Base-by-base conservation (phyloP, 2,888 invertebrate species). In the Pimpla rufipes region DNA sequence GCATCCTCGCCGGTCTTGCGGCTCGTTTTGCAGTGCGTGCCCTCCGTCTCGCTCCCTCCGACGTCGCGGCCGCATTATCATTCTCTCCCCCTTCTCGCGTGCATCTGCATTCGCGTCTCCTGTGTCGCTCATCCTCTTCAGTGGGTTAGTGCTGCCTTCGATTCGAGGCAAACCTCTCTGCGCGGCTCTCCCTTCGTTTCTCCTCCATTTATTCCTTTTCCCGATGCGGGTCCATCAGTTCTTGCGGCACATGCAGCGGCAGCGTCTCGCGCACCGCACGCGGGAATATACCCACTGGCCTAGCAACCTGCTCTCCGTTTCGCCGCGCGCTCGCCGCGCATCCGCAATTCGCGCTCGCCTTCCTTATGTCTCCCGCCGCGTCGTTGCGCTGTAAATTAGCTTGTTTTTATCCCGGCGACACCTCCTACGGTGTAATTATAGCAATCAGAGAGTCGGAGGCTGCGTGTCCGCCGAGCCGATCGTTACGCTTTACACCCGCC, bases 201-300 rank as follows among this genome's bases (percentile, higher is more conserved):
- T 80, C 75, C 75, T 83, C 81, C 86, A 84, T 87, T 88, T 88
- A 85, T 88, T 85, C 81, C 74, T 82, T 85, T 84, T 78, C 85
- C 86, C 68, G 83, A 90, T 90, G 89, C 90, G 90, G 90, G 90
- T 86, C 86, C 86, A 83, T 84, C 80, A 66, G 62, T 45, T 77
- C 68, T 62, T 67, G 52, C 40, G 35, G 70, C 66, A 66, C 64
- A 45, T 47, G 77, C 57, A 8, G 68, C 29, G 5, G 67, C 57
- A 52, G 45, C 52, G 42, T 42, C 35, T n/a, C 47, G 50, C 59
- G 37, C 57, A 21, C 21, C 6, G 5, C 40, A n/a, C n/a, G n/a
- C n/a, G n/a, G 35, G 16, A 55, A n/a, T n/a, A n/a, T 62, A 70
- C 74, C 62, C 62, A 83, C 85, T 85, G 84, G 85, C 84, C 83